Base-by-base conservation (phyloP, 2,113 vertebrate species). In the Girardinichthys multiradiatus region DNA sequence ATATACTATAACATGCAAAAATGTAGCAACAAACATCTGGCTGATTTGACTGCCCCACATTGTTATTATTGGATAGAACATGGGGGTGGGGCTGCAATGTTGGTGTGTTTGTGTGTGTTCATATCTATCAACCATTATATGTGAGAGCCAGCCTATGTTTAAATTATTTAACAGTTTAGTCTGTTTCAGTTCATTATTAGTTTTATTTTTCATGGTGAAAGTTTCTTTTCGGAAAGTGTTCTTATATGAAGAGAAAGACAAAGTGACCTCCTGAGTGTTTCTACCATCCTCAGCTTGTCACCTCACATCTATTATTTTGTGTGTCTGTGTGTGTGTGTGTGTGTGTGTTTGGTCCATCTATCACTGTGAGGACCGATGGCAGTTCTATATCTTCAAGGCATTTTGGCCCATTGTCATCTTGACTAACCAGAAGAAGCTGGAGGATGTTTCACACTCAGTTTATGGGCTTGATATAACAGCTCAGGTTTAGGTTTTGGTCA, bases 1-100 rank as follows among this genome's bases (percentile, higher is more conserved):
- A 33, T 6, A 33, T 6, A 33, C 1, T 17, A 29, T 21, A 8
- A 73, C 67, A 60, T 17, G 17, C 24, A 1, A 14, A 54, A 19
- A 79, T 28, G n/a, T 13, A 66, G 30, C 51, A 59, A 66, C 68
- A 70, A 81, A 89, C 84, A 85, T 83, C 80, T 89, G 84, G 76
- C 31, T 70, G 59, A 81, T 86, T 70, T 80, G 33, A 67, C 79
- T 89, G 80, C 29, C 74, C 81, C 79, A 86, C 71, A 84, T 86
- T 84, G 67, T 72, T 67, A 28, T 72, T 27, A 42, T 70, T 6
- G 24, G 60, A 57, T 21, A 42, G 57, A 28, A n/a, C 27, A 57
- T 71, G 60, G 28, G 62, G 39, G 33, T 2, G 54, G 54, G 51
- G 27, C 27, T 4, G 4, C 33, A 17, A 48, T 21, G 10, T 58